Conservation (phyloP, 2,888 invertebrate genomes). For the Geotrupes spiniger region DNA sequence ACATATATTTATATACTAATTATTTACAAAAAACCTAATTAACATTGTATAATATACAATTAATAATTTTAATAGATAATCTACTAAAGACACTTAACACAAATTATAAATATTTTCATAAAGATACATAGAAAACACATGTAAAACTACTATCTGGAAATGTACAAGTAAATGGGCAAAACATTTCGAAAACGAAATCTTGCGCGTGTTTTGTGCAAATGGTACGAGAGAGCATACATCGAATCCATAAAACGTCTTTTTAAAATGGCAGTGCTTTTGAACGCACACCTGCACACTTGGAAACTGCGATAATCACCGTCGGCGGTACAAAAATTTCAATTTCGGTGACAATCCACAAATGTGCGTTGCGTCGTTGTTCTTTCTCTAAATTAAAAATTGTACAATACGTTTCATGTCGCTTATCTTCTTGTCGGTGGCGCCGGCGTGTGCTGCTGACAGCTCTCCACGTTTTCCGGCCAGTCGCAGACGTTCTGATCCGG, state of each 20-base stretch:
- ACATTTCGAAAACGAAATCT: neutral
- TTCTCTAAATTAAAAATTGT: neutral
- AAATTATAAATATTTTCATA: conserved; percentile 19
- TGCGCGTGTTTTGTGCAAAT: neutral
- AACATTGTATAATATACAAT: conserved; percentile 14
- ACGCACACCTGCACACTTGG: neutral
- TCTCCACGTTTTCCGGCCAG: conserved; percentile 93
- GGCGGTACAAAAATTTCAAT: neutral
- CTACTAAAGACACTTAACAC: conserved; percentile 5
- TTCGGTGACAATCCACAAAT: neutral
- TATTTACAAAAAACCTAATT: conserved; percentile 19
- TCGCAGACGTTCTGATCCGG: conserved; percentile 91
- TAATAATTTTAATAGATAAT: conserved; percentile 1
- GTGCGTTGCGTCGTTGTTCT: neutral
- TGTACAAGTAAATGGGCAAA: neutral
- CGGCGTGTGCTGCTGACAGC: conserved; percentile 71
- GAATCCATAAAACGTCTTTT: neutral
- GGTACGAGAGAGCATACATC: neutral
- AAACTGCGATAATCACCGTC: too few relatives aligned
- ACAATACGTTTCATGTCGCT: conserved; percentile 5
- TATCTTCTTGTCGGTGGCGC: conserved; percentile 56
- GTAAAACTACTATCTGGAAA: neutral
- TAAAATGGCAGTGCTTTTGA: conserved; percentile 1
- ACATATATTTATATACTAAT: conserved; percentile 20
- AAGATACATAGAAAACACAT: conserved; percentile 1